Percentiles rank a stretch among this genome's conserved stretches.
Evolutionary conservation across 2,888 invertebrate species (phyloP).

Genomic region (Amphiduros pacificus): DNA sequence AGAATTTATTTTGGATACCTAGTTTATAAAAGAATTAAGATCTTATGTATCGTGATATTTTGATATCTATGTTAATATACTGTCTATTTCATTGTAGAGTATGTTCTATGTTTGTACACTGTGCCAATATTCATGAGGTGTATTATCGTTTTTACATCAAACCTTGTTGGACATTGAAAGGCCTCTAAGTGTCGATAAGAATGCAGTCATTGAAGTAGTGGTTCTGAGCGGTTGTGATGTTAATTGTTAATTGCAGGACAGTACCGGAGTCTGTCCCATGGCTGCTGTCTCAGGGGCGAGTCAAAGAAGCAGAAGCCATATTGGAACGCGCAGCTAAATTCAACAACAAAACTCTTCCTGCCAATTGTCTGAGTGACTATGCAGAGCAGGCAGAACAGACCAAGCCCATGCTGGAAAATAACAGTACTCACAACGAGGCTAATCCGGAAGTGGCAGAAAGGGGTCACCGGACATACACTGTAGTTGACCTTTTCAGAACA

Average conservation of each 20-base stretch:
- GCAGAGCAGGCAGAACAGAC: conserved; percentile 3
- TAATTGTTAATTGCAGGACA: conserved; percentile 26
- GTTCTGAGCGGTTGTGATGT: no score
- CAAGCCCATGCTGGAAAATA: conserved; percentile 14
- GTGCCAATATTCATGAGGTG: no score
- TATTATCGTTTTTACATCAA: no score
- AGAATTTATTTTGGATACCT: no score
- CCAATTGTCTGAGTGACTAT: conserved; percentile 23
- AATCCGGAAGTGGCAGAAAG: conserved; percentile 1
- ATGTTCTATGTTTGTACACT: no score
- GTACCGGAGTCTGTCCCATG: conserved; percentile 35
- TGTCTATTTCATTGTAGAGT: no score
- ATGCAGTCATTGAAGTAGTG: no score
- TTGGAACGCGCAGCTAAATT: conserved; percentile 28
- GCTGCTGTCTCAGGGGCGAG: conserved; percentile 29
- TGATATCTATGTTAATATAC: no score
- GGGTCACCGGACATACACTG: conserved; percentile 19
- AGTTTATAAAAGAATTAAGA: no score
- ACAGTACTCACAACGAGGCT: not conserved
- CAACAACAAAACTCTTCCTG: conserved; percentile 27
- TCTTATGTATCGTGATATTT: no score
- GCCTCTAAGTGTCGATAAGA: no score
- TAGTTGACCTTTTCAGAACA: conserved; percentile 31
- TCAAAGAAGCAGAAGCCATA: conserved; percentile 32
- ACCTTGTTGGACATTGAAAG: no score